Percentiles rank a stretch among this genome's conserved stretches.
Evolutionary conservation across 2,113 vertebrate species (phyloP).

Genomic region (Pachycephala philippinensis): DNA sequence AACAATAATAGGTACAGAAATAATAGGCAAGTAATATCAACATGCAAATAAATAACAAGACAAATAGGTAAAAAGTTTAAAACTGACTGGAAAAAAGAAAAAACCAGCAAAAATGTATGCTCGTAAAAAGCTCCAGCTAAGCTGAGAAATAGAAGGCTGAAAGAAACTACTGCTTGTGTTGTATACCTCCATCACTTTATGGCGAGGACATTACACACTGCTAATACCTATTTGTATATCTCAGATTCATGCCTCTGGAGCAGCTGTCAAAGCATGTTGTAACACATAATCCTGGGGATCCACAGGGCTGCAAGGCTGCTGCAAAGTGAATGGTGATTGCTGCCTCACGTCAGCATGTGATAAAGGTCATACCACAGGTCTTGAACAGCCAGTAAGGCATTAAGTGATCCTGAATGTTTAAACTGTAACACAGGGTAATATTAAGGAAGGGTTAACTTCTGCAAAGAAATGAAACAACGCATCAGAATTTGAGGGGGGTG

Average conservation of each 20-base stretch:
- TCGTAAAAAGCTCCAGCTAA: not conserved
- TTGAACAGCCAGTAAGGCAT: not conserved
- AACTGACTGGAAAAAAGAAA: not conserved
- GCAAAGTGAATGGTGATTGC: not conserved
- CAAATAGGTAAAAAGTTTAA: not conserved
- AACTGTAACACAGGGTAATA: not conserved
- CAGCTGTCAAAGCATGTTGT: not conserved
- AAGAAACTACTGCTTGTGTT: not conserved
- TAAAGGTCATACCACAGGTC: not conserved
- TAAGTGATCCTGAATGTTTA: not conserved
- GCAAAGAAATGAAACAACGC: accelerated
- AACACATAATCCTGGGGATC: not conserved
- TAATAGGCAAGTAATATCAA: not conserved
- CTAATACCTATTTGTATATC: not conserved
- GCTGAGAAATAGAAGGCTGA: not conserved
- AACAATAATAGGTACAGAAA: not conserved
- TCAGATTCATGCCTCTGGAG: not conserved
- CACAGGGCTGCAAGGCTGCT: not conserved
- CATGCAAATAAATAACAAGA: not conserved
- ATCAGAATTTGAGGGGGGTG: not conserved
- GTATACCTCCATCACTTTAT: not conserved
- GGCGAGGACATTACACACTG: not conserved
- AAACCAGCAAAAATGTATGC: not conserved
- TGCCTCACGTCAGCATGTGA: not conserved
- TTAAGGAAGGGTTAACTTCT: not conserved